Base-by-base conservation (phyloP, 1,140 invertebrate species). In the Meteorus sp. region DNA sequence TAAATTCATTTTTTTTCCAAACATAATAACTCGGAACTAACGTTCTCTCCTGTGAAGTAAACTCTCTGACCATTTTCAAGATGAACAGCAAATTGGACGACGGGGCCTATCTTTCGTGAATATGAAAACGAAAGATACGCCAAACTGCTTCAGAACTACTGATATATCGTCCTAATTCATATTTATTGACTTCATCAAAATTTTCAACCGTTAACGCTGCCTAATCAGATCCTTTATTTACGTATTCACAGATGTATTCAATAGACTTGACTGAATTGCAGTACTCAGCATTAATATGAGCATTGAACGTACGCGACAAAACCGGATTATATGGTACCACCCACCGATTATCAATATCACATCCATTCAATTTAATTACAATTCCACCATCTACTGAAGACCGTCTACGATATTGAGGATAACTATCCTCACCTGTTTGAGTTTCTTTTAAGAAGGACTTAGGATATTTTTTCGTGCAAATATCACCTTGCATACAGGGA, bases 281-380 rank as follows among this genome's bases (percentile, higher is more conserved):
- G 22, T 33, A 62, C 50, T 72, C 69, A 3, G 71, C 63, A 47
- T 72, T 72, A 13, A 71, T 71, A 44, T 74, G 66, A 2, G 64
- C 65, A 54, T 84, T 72, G 60, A 74, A 85, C 48, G n/a, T n/a
- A n/a, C n/a, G n/a, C n/a, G n/a, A n/a, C n/a, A n/a, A n/a, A n/a
- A n/a, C n/a, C n/a, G n/a, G 65, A 59, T 74, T 81, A 73, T 85
- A 85, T 52, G 81, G 82, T 25, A 84, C 82, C 53, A 85, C 66
- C 78, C 78, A 84, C 31, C 71, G 48, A 62, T 84, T 84, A 64
- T 82, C 78, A 27, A 82, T 66, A 23, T 64, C 44, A 47, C 33
- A 64, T 39, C 15, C 68, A 17, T 39, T 41, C 25, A 25, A 31
- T 5, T 56, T 50, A 35, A 25, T 57, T 2, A 54, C 20, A 37